Evolutionary conservation across 2,113 vertebrate genomes (phyloP), one percentile per base, ranked within the genome.

Genomic region (Tenebrosternarchus preto): DNA sequence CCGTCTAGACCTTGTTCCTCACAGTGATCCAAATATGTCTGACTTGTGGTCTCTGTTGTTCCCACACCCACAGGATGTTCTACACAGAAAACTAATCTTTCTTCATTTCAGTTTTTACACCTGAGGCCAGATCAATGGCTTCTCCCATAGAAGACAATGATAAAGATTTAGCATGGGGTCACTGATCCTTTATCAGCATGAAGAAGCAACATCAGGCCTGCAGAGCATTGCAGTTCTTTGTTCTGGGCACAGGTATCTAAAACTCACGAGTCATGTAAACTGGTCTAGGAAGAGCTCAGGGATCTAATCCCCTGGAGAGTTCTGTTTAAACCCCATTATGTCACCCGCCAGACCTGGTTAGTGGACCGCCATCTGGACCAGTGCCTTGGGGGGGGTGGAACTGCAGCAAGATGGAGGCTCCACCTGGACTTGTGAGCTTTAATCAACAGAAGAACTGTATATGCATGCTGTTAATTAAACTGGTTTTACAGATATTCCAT

Each of bases 351-450:
- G 67, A 64, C 70, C 25, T 61, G 20, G 63, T 84, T 53, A 55
- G 29, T 43, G 76, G 56, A 4, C 82, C 36, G n/a, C 81, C 81
- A 70, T 84, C 84, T 83, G 85, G 76, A 17, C 76, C 61, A 73
- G 77, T 64, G 77, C 83, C 82, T 50, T 78, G 53, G n/a, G n/a
- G 39, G 55, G 27, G 3, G 27, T 50, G 33, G 36, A 61, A 59
- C 22, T 24, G 22, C 25, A 64, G 46, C 29, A 66, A 71, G 53
- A 66, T 53, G 70, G 56, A 70, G 73, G n/a, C 17, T 78, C 70
- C 68, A 74, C 61, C 74, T 78, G 75, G 69, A 66, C 63, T 36
- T 27, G 56, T 55, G 57, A 84, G 76, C 33, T 61, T 46, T 77
- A 46, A 77, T 81, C 63, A 84, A 81, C 72, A 57, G 50, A 53